Evolutionary conservation across 2,797 vertebrate species (phyloP).

Genomic region (Melanogrammus aeglefinus): DNA sequence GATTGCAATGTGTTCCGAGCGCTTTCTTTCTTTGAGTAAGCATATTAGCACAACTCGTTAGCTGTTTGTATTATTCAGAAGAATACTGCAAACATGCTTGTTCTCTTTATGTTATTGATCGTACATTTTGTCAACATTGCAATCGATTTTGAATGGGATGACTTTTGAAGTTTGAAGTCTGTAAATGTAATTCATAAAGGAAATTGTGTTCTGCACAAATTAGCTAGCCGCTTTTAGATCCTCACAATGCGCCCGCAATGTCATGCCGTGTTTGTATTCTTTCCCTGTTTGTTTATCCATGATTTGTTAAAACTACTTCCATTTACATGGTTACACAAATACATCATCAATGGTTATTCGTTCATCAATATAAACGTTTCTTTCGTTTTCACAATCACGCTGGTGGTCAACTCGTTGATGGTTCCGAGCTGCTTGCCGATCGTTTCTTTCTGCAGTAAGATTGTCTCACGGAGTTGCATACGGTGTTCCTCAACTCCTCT

Average conservation of each 20-base stretch:
- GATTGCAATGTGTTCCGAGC: constrained; percentile 22
- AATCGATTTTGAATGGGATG: fast-evolving
- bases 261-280: constrained; percentile 40
- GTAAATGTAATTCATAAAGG: constrained; percentile 24
- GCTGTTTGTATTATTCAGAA: constrained; percentile 14
- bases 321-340: background rate
- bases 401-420: no score
- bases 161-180: fast-evolving
- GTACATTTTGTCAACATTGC: background rate
- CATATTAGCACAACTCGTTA: constrained; percentile 36
- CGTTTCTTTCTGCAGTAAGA: no score
- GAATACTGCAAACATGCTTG: background rate
- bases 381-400: background rate
- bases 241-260: constrained; percentile 48
- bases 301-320: no score
- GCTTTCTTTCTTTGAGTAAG: constrained; percentile 59
- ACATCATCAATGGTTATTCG: background rate
- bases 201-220: constrained; percentile 2
- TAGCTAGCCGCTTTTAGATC: constrained; percentile 34
- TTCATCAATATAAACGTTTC: background rate
- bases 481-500: no score
- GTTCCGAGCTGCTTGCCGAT: no score
- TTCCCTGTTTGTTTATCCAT: constrained; percentile 13
- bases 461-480: no score
- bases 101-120: background rate